Percentiles rank a stretch among this genome's conserved stretches.
phyloP scores from a whole-genome alignment of 2,113 vertebrate genomes.

The Sigmodon hispidus region DNA sequence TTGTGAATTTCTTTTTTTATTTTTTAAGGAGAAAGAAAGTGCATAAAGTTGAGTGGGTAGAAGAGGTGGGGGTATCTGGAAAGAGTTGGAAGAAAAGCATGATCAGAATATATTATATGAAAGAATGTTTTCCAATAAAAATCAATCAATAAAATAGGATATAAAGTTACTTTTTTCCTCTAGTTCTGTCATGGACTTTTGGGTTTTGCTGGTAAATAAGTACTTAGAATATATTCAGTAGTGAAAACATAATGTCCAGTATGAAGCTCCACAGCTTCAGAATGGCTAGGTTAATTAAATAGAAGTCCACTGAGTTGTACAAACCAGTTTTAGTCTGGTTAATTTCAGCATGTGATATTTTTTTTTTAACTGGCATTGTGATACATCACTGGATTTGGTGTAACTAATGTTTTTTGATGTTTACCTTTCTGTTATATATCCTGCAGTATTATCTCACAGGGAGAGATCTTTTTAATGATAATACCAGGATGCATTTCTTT shows the following conservation, averaged over 20 bases:
- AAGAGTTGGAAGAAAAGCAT: background rate
- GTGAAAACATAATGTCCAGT: background rate
- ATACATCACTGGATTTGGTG: background rate
- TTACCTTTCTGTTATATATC: background rate
- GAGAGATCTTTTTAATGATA: background rate
- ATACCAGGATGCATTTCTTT: background rate
- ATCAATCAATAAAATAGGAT: background rate
- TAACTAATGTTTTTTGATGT: constrained; percentile 39
- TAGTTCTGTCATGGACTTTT: background rate
- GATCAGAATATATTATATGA: background rate
- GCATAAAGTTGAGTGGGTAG: background rate
- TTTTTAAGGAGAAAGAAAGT: background rate
- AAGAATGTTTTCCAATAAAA: background rate
- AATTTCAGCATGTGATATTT: background rate
- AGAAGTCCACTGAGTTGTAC: background rate
- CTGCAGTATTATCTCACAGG: background rate
- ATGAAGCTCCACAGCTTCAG: background rate
- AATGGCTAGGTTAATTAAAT: background rate
- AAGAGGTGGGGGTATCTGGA: background rate
- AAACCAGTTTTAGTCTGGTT: background rate
- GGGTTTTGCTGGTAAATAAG: background rate
- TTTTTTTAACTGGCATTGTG: background rate
- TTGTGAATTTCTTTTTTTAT: background rate
- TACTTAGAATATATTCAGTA: background rate
- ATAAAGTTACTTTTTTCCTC: background rate